Percentiles rank a stretch among this genome's conserved stretches.
Evolutionary conservation across 2,113 vertebrate species (phyloP).

Genomic region (Pteronura brasiliensis): DNA sequence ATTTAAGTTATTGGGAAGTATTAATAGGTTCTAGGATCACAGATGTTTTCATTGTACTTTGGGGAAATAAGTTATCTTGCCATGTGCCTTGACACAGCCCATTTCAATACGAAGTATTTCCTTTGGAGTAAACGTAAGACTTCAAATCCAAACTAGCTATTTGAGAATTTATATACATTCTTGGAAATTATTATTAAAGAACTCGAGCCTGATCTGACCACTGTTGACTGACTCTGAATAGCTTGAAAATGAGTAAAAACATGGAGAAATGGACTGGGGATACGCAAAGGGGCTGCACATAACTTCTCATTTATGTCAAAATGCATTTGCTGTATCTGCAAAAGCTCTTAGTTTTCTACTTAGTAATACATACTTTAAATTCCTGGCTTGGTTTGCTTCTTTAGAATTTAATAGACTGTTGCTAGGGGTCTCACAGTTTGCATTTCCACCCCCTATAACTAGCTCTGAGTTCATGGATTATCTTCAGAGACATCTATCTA

Average conservation of each 20-base stretch:
- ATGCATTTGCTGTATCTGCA: background rate
- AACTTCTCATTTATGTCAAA: slow-evolving; percentile 3
- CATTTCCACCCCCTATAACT: background rate
- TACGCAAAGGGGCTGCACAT: no score
- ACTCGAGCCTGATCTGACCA: background rate
- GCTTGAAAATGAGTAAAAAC: background rate
- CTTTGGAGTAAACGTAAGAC: background rate
- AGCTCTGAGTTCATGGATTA: slow-evolving; percentile 10
- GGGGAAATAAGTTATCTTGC: background rate
- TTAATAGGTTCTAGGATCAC: background rate
- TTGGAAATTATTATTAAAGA: background rate
- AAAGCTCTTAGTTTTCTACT: background rate
- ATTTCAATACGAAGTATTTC: background rate
- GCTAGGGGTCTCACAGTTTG: background rate
- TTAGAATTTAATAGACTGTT: background rate
- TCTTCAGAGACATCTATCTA: background rate
- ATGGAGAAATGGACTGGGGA: background rate
- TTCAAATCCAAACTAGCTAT: background rate
- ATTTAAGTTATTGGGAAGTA: background rate
- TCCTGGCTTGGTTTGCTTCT: background rate
- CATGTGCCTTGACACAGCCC: no score
- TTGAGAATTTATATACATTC: background rate
- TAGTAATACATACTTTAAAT: background rate
- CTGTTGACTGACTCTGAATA: background rate
- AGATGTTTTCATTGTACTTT: background rate